Evolutionary conservation across 2,888 invertebrate species (phyloP).

Genomic region (Polylopha cassiicola): DNA sequence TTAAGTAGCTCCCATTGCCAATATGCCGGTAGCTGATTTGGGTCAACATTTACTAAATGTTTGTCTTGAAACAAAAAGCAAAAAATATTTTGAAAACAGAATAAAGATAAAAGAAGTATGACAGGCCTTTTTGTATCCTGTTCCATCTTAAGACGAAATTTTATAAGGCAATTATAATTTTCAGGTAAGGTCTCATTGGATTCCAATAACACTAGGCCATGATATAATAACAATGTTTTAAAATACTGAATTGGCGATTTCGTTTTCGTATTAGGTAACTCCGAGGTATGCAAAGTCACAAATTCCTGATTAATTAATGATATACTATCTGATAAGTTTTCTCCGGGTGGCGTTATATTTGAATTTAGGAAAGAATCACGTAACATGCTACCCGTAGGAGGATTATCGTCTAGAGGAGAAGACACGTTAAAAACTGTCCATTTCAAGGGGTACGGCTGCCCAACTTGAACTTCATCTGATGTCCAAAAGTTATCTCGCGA

Average conservation of each 20-base stretch:
- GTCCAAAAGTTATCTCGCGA: conserved; percentile 16
- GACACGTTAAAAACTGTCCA: not conserved
- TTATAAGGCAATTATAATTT: conserved; percentile 45
- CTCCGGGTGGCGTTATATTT: not conserved
- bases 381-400: too few relatives aligned
- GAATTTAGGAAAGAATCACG: too few relatives aligned
- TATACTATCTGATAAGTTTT: not conserved
- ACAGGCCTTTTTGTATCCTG: conserved; percentile 44
- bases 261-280: conserved; percentile 56
- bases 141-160: conserved; percentile 53
- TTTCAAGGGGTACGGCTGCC: not conserved
- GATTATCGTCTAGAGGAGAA: too few relatives aligned
- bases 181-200: conserved; percentile 27
- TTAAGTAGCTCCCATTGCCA: conserved; percentile 57
- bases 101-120: conserved; percentile 44
- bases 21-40: conserved; percentile 45
- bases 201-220: conserved; percentile 45
- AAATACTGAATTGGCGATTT: conserved; percentile 54
- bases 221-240: conserved; percentile 42
- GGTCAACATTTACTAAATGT: conserved; percentile 37
- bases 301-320: conserved; percentile 27
- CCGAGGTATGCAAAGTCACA: conserved; percentile 47
- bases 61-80: conserved; percentile 49
- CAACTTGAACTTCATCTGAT: conserved; percentile 3
- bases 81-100: conserved; percentile 38